Percentiles rank a stretch among this genome's conserved stretches.
phyloP scores from a whole-genome alignment of 53 echinoderm and acorn worm species.

The Patiria pectinifera region DNA sequence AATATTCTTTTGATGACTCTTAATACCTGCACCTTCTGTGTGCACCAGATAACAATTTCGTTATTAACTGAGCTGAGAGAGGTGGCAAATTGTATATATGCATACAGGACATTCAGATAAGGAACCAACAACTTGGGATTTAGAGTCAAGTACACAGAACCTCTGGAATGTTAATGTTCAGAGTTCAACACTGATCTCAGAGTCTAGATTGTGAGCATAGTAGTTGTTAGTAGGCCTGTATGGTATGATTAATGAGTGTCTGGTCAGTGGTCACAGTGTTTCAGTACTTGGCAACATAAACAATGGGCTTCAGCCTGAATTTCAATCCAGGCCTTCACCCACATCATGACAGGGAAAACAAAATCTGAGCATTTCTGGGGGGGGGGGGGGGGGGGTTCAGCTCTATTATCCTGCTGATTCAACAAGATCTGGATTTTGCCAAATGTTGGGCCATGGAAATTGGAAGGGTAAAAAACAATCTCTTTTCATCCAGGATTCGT shows the following conservation, averaged over 20 bases:
- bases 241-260: neutral
- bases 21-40: too few species aligned
- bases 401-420: neutral
- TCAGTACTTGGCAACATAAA: slow-evolving; percentile 10
- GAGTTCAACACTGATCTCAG: slow-evolving; percentile 33
- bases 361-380: neutral
- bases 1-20: too few species aligned
- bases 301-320: slow-evolving; percentile 5
- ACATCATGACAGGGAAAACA: neutral
- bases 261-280: slow-evolving; percentile 36
- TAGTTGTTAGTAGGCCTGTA: neutral
- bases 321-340: neutral
- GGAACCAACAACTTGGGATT: neutral
- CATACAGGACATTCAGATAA: neutral
- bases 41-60: too few species aligned
- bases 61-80: too few species aligned
- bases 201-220: neutral
- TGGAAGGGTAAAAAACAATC: too few species aligned
- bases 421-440: neutral
- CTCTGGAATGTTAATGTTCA: slow-evolving; percentile 34
- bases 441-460: too few species aligned
- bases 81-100: too few species aligned
- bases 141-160: neutral
- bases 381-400: neutral
- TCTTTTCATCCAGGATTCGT: too few species aligned